These are phyloP conservation scores for Alca torda DNA, from an alignment of 2,797 vertebrate species.

Conservation along the genomic window DNA sequence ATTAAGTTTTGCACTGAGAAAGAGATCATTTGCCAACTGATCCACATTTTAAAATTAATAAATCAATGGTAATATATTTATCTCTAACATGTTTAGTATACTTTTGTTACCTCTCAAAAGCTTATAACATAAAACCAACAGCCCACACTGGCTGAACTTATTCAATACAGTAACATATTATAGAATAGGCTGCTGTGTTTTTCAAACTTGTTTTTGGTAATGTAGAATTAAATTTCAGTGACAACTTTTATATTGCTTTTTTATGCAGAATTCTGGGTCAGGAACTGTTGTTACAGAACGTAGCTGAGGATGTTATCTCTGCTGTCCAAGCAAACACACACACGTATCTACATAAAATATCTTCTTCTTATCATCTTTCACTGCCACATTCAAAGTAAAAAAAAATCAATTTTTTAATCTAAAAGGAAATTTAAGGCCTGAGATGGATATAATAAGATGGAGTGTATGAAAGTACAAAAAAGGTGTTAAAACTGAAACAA, in stretches of 20 bases:
- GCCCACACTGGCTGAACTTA: not conserved
- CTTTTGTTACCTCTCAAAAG: not conserved
- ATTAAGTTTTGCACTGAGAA: not conserved
- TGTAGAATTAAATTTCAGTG: not conserved
- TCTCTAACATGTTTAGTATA: not conserved
- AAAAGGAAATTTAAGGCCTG: not conserved
- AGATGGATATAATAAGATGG: not conserved
- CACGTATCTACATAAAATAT: not conserved
- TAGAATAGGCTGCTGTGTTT: not conserved
- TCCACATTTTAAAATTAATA: not conserved
- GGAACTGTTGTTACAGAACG: not conserved
- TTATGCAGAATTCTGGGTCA: not conserved
- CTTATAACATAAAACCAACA: not conserved
- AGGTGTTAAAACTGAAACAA: not conserved
- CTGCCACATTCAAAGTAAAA: not conserved
- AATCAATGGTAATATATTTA: not conserved
- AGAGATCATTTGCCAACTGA: not conserved
- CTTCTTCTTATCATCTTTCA: not conserved
- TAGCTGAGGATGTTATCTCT: not conserved
- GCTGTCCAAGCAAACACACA: not conserved
- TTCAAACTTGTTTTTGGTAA: not conserved
- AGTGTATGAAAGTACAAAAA: not conserved
- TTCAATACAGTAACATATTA: not conserved
- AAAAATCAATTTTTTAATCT: not conserved
- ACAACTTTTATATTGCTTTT: not conserved